These are phyloP conservation scores for Erinaceus europaeus DNA, from an alignment of 2,113 vertebrate species.

Conservation along the genomic window DNA sequence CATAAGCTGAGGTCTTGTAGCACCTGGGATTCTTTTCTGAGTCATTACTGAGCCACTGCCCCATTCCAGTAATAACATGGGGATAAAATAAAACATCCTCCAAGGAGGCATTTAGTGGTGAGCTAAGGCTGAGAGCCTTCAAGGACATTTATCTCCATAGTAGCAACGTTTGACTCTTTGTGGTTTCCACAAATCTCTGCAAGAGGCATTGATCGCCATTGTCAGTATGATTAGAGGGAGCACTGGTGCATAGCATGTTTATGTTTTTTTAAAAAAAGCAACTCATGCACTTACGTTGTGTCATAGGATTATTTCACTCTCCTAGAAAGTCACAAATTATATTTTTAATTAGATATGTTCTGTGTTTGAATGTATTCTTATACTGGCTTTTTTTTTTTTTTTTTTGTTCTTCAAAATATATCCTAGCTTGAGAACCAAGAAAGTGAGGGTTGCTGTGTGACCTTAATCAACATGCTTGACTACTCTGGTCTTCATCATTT, in stretches of 20 bases:
- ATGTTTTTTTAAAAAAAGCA: conserved; percentile 76
- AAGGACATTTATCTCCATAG: conserved; percentile 87
- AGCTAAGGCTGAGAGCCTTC: conserved; percentile 77
- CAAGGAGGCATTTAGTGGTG: conserved; percentile 82
- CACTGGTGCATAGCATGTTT: conserved; percentile 80
- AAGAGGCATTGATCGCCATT: conserved; percentile 85
- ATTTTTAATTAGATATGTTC: conserved; percentile 65
- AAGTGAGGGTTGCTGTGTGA: neutral
- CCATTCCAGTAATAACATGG: conserved; percentile 71
- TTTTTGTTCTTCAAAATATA: conserved; percentile 56
- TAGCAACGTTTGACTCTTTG: conserved; percentile 83
- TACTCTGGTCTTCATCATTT: neutral
- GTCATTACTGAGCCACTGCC: conserved; percentile 73
- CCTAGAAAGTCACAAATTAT: conserved; percentile 56
- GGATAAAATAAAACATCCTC: conserved; percentile 81
- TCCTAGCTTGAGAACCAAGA: neutral
- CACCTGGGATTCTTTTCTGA: conserved; percentile 18
- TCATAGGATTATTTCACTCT: conserved; percentile 68
- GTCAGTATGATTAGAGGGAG: conserved; percentile 81
- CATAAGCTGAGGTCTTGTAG: conserved; percentile 58
- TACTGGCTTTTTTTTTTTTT: conserved; percentile 54
- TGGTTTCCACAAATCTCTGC: conserved; percentile 86
- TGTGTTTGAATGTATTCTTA: conserved; percentile 44
- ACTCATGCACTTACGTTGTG: conserved; percentile 61
- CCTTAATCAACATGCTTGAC: neutral